Evolutionary conservation across 2,888 invertebrate species (phyloP).

Genomic region (Ormyrus pomaceus): DNA sequence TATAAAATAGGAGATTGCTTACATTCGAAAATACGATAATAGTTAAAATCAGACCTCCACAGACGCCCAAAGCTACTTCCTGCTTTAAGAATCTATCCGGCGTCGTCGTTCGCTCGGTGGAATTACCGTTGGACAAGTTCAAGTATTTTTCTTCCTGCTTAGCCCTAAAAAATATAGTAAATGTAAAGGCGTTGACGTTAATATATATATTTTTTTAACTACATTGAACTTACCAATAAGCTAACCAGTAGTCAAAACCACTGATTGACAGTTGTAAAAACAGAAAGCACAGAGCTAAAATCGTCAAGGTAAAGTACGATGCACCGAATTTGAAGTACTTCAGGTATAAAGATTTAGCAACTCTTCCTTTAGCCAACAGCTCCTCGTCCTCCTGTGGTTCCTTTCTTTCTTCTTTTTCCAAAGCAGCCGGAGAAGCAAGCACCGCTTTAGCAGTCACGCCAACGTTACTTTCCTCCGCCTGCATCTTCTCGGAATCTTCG

Average conservation of each 20-base stretch:
- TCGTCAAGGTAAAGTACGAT: slow-evolving; percentile 77
- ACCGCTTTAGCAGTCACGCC: not conserved
- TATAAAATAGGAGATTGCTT: slow-evolving; percentile 79
- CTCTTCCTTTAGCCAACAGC: slow-evolving; percentile 81
- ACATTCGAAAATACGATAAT: slow-evolving; percentile 70
- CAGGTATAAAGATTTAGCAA: slow-evolving; percentile 80
- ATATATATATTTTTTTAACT: not conserved
- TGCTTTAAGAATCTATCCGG: no score
- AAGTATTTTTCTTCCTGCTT: slow-evolving; percentile 29
- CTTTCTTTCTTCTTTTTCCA: slow-evolving; percentile 58
- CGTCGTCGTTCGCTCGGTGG: no score
- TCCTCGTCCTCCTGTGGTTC: slow-evolving; percentile 80
- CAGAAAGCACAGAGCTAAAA: slow-evolving; percentile 79
- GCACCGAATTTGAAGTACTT: slow-evolving; percentile 85
- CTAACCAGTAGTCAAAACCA: slow-evolving; percentile 86
- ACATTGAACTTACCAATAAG: slow-evolving; percentile 80
- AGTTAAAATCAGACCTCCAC: slow-evolving; percentile 78
- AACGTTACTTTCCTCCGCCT: not conserved
- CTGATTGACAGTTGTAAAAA: slow-evolving; percentile 84
- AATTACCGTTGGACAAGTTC: no score
- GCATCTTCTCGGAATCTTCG: not conserved
- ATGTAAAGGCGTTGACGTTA: not conserved
- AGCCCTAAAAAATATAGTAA: not conserved
- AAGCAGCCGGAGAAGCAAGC: not conserved
- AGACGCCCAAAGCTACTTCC: slow-evolving; percentile 74